A percentile compares a stretch with the other conserved stretches of the same genome.
These are phyloP conservation scores for Oikopleura dioica DNA, from an alignment of 23 tunicate species.

Conservation along the genomic window DNA sequence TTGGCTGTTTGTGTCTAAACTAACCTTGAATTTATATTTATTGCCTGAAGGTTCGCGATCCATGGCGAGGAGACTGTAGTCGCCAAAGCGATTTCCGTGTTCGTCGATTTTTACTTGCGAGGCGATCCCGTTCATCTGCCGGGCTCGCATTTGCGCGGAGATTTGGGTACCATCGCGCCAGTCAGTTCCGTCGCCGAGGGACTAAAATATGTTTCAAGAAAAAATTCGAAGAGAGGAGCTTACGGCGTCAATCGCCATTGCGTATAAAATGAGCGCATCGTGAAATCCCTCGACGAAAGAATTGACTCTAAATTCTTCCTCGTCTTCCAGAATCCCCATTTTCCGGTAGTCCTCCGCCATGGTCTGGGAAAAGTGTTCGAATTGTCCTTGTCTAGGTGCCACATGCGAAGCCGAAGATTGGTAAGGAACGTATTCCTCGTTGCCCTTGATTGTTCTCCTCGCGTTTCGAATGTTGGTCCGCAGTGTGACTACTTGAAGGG, in stretches of 20 bases:
- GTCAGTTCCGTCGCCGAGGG: not conserved
- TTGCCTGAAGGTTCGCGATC: not conserved
- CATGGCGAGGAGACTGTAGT: constrained; percentile 49
- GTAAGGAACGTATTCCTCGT: constrained; percentile 12
- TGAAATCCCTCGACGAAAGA: constrained; percentile 50
- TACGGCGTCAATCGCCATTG: constrained; percentile 16
- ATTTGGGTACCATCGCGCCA: not conserved
- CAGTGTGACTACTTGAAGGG: constrained; percentile 37
- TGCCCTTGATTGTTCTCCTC: constrained; percentile 6
- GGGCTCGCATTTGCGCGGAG: not conserved
- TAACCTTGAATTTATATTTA: not conserved
- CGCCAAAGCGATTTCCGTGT: constrained; percentile 36
- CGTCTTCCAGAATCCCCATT: not conserved
- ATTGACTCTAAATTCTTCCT: constrained; percentile 22
- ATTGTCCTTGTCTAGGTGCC: too few relatives aligned
- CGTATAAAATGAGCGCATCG: constrained; percentile 42
- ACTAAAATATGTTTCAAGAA: not conserved
- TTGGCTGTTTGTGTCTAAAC: not conserved
- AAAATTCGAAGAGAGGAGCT: not conserved
- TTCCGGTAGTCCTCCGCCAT: not conserved
- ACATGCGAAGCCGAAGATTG: too few relatives aligned
- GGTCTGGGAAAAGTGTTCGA: not conserved
- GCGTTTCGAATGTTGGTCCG: constrained; percentile 18
- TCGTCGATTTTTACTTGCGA: constrained; percentile 24
- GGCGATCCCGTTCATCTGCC: constrained; percentile 25